phyloP scores from a whole-genome alignment of 2,888 invertebrate genomes.

The Drosophila neonasuta region DNA sequence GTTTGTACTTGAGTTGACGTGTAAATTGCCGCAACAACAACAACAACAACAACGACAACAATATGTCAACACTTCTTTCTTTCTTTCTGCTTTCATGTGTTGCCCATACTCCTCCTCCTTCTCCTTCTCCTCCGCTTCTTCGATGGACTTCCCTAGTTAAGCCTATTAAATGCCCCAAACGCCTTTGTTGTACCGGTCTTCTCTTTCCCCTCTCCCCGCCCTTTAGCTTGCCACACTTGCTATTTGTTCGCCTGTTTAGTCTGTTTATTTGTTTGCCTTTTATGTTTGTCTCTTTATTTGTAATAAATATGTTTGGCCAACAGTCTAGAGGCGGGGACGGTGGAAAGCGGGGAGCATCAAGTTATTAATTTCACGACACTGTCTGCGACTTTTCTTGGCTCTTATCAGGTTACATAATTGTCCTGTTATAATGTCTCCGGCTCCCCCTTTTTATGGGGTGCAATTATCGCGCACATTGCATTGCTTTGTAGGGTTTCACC shows the following conservation, averaged over 20 bases:
- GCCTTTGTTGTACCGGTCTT: slow-evolving; percentile 70
- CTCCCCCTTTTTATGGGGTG: slow-evolving; percentile 54
- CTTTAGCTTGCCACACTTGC: neutral
- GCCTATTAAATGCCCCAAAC: slow-evolving; percentile 72
- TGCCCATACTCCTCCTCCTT: neutral
- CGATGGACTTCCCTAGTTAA: slow-evolving; percentile 58
- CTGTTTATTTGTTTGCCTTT: slow-evolving; percentile 71
- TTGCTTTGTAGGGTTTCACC: slow-evolving; percentile 69
- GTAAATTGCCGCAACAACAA: slow-evolving; percentile 60
- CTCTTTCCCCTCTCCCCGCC: slow-evolving; percentile 27
- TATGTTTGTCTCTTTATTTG: slow-evolving; percentile 76
- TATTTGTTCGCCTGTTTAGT: slow-evolving; percentile 50
- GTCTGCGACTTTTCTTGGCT: slow-evolving; percentile 56
- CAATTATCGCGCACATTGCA: slow-evolving; percentile 67
- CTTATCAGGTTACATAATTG: slow-evolving; percentile 76
- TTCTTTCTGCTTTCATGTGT: slow-evolving; percentile 1
- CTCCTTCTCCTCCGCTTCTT: neutral
- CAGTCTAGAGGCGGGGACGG: neutral
- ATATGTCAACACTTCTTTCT: slow-evolving; percentile 63
- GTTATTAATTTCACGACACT: slow-evolving; percentile 73
- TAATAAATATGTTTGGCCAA: slow-evolving; percentile 69
- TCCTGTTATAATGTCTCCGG: slow-evolving; percentile 54
- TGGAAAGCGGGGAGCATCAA: slow-evolving; percentile 3
- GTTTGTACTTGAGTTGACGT: slow-evolving; percentile 53
- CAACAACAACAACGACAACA: slow-evolving; percentile 31